Percentiles rank a stretch among this genome's conserved stretches.
phyloP scores from a whole-genome alignment of 1,140 invertebrate species.

The Cepaea nemoralis region DNA sequence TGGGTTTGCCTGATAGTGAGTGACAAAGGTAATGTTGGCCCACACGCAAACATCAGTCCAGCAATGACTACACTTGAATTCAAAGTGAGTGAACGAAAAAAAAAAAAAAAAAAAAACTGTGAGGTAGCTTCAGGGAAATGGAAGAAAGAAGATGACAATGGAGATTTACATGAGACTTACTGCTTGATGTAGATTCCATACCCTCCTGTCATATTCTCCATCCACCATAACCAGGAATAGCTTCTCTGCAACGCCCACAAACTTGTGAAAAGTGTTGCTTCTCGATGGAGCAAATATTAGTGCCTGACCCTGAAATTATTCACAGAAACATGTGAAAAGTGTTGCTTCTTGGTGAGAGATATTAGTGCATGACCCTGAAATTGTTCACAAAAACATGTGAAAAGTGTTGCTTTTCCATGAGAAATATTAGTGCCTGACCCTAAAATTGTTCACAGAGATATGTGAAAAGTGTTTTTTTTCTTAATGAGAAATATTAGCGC shows the following conservation, averaged over 20 bases:
- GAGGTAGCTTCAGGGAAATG: neutral
- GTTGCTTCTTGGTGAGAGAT: neutral
- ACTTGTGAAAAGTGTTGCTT: constrained; percentile 81
- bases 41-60: too few relatives aligned
- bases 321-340: too few relatives aligned
- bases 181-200: constrained; percentile 61
- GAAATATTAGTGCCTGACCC: neutral
- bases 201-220: constrained; percentile 56
- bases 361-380: neutral
- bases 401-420: neutral
- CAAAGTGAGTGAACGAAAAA: too few relatives aligned
- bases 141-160: neutral
- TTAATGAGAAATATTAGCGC: too few relatives aligned
- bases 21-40: too few relatives aligned
- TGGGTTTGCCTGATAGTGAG: too few relatives aligned
- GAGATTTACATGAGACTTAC: constrained; percentile 42
- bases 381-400: neutral
- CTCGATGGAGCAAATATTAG: constrained; percentile 84
- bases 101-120: too few relatives aligned
- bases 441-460: too few relatives aligned
- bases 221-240: constrained; percentile 51
- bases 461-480: too few relatives aligned
- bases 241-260: constrained; percentile 73
- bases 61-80: too few relatives aligned
- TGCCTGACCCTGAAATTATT: constrained; percentile 77